Base-by-base conservation (phyloP, 2,888 invertebrate species). In the Zygogramma bicolorata region DNA sequence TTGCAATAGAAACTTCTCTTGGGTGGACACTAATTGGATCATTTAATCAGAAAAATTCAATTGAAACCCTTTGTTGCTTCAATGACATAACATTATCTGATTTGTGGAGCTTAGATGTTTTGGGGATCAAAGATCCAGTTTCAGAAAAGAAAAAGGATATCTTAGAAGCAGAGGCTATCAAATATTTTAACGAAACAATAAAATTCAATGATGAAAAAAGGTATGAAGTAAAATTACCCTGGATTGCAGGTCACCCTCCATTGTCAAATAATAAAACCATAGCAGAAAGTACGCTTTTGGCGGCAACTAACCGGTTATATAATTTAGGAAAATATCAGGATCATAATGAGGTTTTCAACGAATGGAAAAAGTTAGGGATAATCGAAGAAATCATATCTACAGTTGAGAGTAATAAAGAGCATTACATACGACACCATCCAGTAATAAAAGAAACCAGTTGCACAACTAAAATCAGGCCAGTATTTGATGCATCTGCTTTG, bases 301-400 rank as follows among this genome's bases (percentile, higher is more conserved):
- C 58, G 4, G 29, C 58, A 2, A 58, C 58, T 27, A 58, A 58
- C 13, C n/a, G 31, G 31, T 29, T 58, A 20, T 29, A 27, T 18
- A 58, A 3, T 29, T 13, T 58, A n/a, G 18, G 15, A n/a, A 58
- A 58, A 58, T 58, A 29, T 58, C 15, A 27, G 5, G 58, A 58
- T 3, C 29, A 58, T 58, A 31, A 58, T n/a, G 8, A 27, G n/a
- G 20, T 58, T 58, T 58, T 29, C 58, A 58, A 58, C n/a, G 58
- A 58, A 13, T 58, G 27, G 58, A 8, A n/a, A 29, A 15, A 27
- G 31, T 58, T 29, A n/a, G 58, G 58, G 6, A 29, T 58, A 3
- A 29, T 58, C 3, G 29, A 58, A 29, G n/a, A n/a, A n/a, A n/a
- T n/a, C n/a, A n/a, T n/a, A n/a, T n/a, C n/a, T n/a, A n/a, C n/a